These are phyloP conservation scores for Pachypanchax playfairii DNA, from an alignment of 2,113 vertebrate species.

Conservation along the genomic window DNA sequence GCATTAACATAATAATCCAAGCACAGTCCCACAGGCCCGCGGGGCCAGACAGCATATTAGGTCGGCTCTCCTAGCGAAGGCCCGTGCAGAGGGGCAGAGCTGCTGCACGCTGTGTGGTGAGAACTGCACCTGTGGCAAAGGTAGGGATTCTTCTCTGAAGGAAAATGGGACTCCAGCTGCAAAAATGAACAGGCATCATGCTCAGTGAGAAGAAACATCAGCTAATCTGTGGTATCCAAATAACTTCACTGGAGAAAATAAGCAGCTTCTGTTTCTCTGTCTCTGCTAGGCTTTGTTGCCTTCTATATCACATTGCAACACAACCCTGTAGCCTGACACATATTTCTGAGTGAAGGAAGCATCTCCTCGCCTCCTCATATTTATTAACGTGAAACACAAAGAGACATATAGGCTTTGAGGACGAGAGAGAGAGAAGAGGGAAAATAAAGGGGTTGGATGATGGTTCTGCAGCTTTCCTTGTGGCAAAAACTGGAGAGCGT, in stretches of 20 bases:
- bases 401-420: constrained; percentile 73
- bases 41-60: constrained; percentile 98
- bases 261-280: constrained; percentile 55
- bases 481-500: constrained; percentile 67
- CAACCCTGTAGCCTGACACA: constrained; percentile 68
- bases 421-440: constrained; percentile 49
- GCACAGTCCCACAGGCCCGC: constrained; percentile 92
- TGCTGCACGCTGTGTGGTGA: constrained; percentile 77
- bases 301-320: constrained; percentile 53
- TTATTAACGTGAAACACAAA: constrained; percentile 65
- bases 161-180: constrained; percentile 69
- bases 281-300: constrained; percentile 47
- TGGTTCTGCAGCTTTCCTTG: constrained; percentile 68
- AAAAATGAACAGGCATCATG: constrained; percentile 35
- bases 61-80: constrained; percentile 86
- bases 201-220: constrained; percentile 21
- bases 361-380: constrained; percentile 67
- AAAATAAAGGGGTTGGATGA: constrained; percentile 50
- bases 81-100: constrained; percentile 77
- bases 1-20: constrained; percentile 99
- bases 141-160: constrained; percentile 60
- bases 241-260: constrained; percentile 63
- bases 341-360: constrained; percentile 72
- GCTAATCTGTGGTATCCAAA: constrained; percentile 53
- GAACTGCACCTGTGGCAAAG: constrained; percentile 92